Evolutionary conservation across 2,113 vertebrate genomes (phyloP).

Genomic region (Heloderma charlesbogerti): DNA sequence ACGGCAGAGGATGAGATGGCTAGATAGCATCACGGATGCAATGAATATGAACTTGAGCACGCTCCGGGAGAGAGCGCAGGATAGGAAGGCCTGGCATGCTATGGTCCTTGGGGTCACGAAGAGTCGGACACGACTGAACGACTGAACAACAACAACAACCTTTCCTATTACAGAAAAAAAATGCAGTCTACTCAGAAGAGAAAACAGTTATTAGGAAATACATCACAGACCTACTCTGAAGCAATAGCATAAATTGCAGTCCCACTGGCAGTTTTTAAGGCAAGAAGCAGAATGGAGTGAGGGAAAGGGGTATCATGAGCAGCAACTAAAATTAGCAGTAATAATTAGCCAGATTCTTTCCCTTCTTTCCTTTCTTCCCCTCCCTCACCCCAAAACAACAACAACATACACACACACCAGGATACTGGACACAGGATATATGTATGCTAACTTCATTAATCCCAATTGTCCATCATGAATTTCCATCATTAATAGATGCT

Average conservation of each 20-base stretch:
- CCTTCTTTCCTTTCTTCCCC: background rate
- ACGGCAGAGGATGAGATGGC: too few species aligned
- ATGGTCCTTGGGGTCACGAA: too few species aligned
- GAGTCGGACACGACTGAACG: too few species aligned
- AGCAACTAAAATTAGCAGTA: background rate
- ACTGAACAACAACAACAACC: too few species aligned
- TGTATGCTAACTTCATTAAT: background rate
- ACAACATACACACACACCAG: too few species aligned
- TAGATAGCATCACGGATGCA: too few species aligned
- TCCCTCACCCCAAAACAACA: background rate
- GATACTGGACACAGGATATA: too few species aligned
- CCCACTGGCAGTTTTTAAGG: background rate
- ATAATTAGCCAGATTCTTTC: background rate
- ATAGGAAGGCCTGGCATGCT: too few species aligned
- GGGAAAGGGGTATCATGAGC: background rate
- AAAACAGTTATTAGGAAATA: background rate
- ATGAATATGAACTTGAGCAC: too few species aligned
- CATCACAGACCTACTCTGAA: background rate
- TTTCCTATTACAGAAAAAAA: too few species aligned
- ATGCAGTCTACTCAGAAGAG: background rate
- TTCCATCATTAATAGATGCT: background rate
- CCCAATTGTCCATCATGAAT: constrained; percentile 5
- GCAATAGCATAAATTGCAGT: background rate
- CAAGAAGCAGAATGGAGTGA: accelerated
- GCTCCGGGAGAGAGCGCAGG: too few species aligned